Evolutionary conservation across 1,140 invertebrate species (phyloP), one percentile per base, ranked within the genome.

Genomic region (Bombus cullumanus): DNA sequence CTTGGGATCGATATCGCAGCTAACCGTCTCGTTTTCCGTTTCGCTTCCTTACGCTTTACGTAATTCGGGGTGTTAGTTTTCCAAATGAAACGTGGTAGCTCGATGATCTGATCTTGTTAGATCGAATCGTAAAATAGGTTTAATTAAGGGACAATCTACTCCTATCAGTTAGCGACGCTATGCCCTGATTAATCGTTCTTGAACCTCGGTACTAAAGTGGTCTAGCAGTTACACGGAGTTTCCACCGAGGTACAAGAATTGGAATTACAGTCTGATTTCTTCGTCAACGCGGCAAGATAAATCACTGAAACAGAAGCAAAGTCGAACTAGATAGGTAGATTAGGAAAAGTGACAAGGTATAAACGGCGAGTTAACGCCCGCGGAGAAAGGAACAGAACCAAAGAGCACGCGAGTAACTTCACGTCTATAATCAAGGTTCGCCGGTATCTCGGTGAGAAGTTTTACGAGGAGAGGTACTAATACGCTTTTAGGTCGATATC

Each of bases 1-100:
- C 41, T 9, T 43, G 31, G 31, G n/a, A 69, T 72, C 79, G 79
- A 81, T 81, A 43, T 39, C 43, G 64, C 31, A 47, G 8, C 15
- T 31, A 15, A 5, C 13, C 39, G 72, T 4, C 43, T 13, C n/a
- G 9, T 18, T 47, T 9, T 31, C 4, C n/a, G 28, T 31, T 34
- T 74, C 15, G n/a, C 25, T 75, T 34, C 43, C 31, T 75, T 25
- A 12, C 22, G 4, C 10, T 12, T 75, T 34, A 25, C 31, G 10
- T 39, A 72, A 41, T 41, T 41, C 39, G 13, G 13, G 0, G 22
- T 3, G 25, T 41, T 43, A 13, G 69, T 8, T 43, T 18, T 3
- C 39, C 39, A 0, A 43, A 31, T 31, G 15, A 73, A 73, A 43
- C 9, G 31, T 9, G 22, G 69, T 15, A n/a, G 37, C n/a, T 6